Evolutionary conservation across 2,113 vertebrate genomes (phyloP).

Genomic region (Phylloscopus trochiloides): DNA sequence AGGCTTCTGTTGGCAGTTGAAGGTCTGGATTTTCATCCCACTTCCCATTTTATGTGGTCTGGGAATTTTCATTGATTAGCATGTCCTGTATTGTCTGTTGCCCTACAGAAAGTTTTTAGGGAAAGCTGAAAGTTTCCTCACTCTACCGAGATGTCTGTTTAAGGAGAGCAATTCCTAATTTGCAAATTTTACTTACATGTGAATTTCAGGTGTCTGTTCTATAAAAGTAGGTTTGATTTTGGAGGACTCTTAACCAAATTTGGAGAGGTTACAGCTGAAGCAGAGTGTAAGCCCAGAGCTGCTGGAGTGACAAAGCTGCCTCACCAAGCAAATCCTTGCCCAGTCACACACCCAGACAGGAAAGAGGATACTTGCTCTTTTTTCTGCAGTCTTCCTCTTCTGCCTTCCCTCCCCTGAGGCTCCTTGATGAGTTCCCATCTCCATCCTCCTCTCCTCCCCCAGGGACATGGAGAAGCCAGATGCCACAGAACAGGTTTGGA

Average conservation of each 20-base stretch:
- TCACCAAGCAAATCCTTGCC: neutral
- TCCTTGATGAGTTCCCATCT: neutral
- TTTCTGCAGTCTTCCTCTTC: neutral
- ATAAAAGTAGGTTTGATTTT: neutral
- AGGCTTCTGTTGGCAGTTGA: neutral
- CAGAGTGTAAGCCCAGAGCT: neutral
- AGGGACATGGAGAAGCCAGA: neutral
- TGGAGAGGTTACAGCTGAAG: neutral
- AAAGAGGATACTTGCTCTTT: neutral
- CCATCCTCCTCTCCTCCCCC: neutral
- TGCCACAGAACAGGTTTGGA: slow-evolving; percentile 9
- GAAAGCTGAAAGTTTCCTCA: neutral
- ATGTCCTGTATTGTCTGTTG: neutral
- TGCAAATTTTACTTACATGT: neutral
- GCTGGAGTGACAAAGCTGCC: neutral
- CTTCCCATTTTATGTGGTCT: neutral
- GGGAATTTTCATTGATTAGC: neutral
- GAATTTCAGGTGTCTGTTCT: neutral
- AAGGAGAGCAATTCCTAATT: neutral
- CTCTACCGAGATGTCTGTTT: neutral
- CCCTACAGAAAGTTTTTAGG: neutral
- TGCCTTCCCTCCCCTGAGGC: neutral
- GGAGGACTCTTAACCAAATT: neutral
- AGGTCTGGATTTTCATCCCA: neutral
- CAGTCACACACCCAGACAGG: neutral